Percentiles rank a stretch among this genome's conserved stretches.
These are phyloP conservation scores for Sceloporus tristichus DNA, from an alignment of 2,113 vertebrate genomes.

Conservation along the genomic window DNA sequence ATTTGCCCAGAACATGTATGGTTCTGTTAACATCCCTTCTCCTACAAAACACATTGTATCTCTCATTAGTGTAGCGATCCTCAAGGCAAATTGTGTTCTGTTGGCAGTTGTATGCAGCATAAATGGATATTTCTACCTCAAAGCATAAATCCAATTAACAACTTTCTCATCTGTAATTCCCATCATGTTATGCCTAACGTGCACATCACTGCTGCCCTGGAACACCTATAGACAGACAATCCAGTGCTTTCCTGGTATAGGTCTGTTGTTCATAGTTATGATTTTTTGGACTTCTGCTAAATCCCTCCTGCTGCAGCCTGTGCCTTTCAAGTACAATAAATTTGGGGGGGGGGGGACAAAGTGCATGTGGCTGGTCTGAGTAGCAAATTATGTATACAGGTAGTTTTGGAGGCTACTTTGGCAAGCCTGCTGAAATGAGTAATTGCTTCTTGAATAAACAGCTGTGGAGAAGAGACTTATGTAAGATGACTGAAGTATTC, in stretches of 20 bases:
- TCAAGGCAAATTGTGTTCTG: not conserved
- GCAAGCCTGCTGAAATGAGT: slow-evolving; percentile 35
- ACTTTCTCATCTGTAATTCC: not conserved
- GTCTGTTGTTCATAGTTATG: not conserved
- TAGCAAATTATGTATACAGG: not conserved
- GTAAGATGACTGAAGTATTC: slow-evolving; percentile 37
- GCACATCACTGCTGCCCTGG: not conserved
- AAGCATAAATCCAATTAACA: not conserved
- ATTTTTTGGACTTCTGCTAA: not conserved
- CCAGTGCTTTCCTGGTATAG: not conserved
- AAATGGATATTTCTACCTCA: no score
- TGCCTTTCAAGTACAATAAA: not conserved
- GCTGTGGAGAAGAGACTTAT: not conserved
- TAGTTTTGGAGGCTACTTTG: slow-evolving; percentile 21
- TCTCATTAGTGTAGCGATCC: not conserved
- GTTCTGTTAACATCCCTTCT: no score
- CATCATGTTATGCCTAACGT: not conserved
- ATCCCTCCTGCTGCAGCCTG: not conserved
- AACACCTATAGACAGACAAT: not conserved
- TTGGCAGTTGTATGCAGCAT: not conserved
- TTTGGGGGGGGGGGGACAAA: not conserved
- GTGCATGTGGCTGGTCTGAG: not conserved
- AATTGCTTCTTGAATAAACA: slow-evolving; percentile 28
- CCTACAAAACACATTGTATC: no score
- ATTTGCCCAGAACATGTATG: no score